Conservation (phyloP, 1,140 invertebrate species). For the Maconellicoccus hirsutus region DNA sequence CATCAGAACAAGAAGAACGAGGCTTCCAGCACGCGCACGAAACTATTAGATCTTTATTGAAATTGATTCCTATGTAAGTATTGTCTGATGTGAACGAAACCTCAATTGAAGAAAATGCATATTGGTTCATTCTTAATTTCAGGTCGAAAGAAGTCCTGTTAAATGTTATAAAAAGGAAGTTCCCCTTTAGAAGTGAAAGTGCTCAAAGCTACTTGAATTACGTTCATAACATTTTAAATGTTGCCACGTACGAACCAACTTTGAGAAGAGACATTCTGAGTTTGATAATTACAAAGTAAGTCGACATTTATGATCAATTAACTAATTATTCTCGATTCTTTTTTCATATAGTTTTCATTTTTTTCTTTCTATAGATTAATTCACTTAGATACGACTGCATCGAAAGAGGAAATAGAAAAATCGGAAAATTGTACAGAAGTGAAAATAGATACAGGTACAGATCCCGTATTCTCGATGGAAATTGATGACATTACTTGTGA, state of each 20-base stretch:
- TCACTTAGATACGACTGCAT: constrained; percentile 52
- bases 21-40: constrained; percentile 44
- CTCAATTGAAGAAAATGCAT: not conserved
- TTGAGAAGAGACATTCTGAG: constrained; percentile 46
- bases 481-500: constrained; percentile 34
- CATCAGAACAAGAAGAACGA: constrained; percentile 35
- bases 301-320: constrained; percentile 24
- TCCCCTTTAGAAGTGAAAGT: constrained; percentile 51
- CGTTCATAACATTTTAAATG: constrained; percentile 48
- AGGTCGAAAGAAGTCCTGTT: constrained; percentile 44
- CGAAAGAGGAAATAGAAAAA: constrained; percentile 42
- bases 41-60: constrained; percentile 41
- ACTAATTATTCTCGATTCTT: not conserved
- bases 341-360: not conserved
- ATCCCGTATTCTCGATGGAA: constrained; percentile 40
- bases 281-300: constrained; percentile 54
- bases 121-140: too few species aligned
- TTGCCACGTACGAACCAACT: constrained; percentile 49
- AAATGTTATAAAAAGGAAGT: constrained; percentile 40
- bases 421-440: constrained; percentile 34
- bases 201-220: constrained; percentile 45
- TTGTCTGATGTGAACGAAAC: too few species aligned
- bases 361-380: constrained; percentile 41
- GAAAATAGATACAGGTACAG: constrained; percentile 33
- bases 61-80: constrained; percentile 51